Conservation (phyloP, 2,888 invertebrate species). For the Stomorhina lunata region DNA sequence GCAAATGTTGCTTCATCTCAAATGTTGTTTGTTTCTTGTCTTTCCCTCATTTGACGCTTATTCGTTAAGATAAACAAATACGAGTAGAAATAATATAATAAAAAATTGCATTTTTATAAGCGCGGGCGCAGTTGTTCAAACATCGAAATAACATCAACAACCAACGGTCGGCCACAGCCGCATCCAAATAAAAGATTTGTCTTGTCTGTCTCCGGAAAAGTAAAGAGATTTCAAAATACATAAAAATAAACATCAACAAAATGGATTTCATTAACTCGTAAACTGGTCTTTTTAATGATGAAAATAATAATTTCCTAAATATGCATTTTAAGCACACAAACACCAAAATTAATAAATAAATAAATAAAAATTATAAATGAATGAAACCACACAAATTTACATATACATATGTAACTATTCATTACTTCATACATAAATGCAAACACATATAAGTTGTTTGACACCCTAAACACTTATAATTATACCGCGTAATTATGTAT, state of each 20-base stretch:
- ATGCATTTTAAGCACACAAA: constrained; percentile 20
- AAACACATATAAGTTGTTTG: too few species aligned
- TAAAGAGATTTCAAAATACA: constrained; percentile 27
- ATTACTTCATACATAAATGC: constrained; percentile 18
- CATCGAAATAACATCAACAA: constrained; percentile 2
- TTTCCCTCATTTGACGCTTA: constrained; percentile 26
- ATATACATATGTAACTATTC: not conserved
- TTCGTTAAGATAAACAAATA: constrained; percentile 56
- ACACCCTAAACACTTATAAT: too few species aligned
- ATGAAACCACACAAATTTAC: not conserved
- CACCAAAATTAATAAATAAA: constrained; percentile 25
- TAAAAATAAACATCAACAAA: too few species aligned
- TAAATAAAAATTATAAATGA: constrained; percentile 18
- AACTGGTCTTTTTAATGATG: constrained; percentile 36
- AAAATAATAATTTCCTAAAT: constrained; percentile 32
- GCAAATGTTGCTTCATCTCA: constrained; percentile 20
- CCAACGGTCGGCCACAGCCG: not conserved
- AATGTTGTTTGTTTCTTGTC: not conserved
- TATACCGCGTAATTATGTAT: too few species aligned
- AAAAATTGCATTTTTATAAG: constrained; percentile 42
- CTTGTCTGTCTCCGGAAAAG: not conserved
- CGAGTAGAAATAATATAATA: not conserved
- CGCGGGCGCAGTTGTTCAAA: constrained; percentile 62
- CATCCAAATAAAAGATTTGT: not conserved
- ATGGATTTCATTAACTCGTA: constrained; percentile 42